Evolutionary conservation across 1,140 invertebrate species (phyloP).

Genomic region (Apis florea): DNA sequence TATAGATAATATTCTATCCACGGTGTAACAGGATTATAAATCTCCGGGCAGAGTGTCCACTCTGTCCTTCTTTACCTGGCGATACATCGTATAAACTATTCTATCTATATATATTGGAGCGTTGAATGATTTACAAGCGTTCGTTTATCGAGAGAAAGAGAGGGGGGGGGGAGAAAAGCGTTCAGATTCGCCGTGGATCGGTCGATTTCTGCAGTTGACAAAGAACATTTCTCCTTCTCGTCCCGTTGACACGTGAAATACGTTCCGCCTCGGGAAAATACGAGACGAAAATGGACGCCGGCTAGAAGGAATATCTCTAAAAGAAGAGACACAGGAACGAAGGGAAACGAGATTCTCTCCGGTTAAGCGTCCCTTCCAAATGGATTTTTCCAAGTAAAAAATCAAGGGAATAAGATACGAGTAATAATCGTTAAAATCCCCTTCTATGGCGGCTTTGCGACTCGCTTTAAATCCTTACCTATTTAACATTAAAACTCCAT

Average conservation of each 20-base stretch:
- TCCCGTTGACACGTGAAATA: conserved; percentile 29
- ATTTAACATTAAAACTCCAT: too few species aligned
- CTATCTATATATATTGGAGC: too few species aligned
- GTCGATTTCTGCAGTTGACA: conserved; percentile 3
- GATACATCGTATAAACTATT: too few species aligned
- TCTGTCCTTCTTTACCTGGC: too few species aligned
- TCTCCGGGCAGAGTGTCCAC: too few species aligned
- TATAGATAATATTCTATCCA: too few species aligned
- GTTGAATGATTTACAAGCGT: neutral
- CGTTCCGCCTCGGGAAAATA: conserved; percentile 1
- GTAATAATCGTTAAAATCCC: too few species aligned
- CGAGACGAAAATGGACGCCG: conserved; percentile 17
- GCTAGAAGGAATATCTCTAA: neutral
- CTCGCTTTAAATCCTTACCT: too few species aligned
- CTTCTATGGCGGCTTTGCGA: too few species aligned
- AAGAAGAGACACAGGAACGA: neutral
- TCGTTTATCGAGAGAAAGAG: neutral
- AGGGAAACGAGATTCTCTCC: neutral
- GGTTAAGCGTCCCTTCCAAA: neutral
- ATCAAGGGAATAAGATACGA: neutral
- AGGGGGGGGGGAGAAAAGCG: neutral
- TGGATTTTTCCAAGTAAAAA: too few species aligned
- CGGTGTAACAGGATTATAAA: too few species aligned
- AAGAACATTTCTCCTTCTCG: conserved; percentile 12
- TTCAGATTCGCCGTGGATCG: neutral